Conservation (phyloP, 1,140 invertebrate genomes). For the Panagrolaimus sp. region DNA sequence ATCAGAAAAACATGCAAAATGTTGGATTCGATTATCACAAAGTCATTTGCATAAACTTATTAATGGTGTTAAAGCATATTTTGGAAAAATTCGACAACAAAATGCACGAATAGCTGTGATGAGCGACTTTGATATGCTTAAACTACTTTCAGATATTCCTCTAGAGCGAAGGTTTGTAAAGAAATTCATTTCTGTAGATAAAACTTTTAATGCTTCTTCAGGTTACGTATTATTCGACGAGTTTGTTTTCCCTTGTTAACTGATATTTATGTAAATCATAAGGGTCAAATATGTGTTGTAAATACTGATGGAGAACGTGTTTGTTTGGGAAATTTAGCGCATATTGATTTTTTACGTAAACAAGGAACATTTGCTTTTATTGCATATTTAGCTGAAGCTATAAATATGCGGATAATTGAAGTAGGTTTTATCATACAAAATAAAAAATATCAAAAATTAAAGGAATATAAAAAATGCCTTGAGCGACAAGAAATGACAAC, state of each 20-base stretch:
- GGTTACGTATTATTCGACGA: conserved; percentile 26
- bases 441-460: not conserved
- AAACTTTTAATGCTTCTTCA: no score
- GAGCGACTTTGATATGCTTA: conserved; percentile 30
- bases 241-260: conserved; percentile 31
- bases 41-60: conserved; percentile 27
- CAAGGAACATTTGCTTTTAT: not conserved
- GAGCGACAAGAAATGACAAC: not conserved
- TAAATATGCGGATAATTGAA: not conserved
- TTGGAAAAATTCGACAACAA: conserved; percentile 19
- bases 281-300: conserved; percentile 21
- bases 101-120: conserved; percentile 22
- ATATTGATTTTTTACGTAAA: not conserved
- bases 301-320: conserved; percentile 33
- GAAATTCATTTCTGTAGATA: no score
- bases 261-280: conserved; percentile 29
- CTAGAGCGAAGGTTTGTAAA: conserved; percentile 21
- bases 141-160: conserved; percentile 18
- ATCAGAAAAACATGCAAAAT: conserved; percentile 33
- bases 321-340: not conserved
- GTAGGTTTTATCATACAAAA: not conserved
- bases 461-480: conserved; percentile 12
- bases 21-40: conserved; percentile 30
- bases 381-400: not conserved
- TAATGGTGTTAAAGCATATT: conserved; percentile 23